Percentiles rank a stretch among this genome's conserved stretches.
Conservation (phyloP, 2,888 invertebrate genomes). For the Caenorhabditis japonica region DNA sequence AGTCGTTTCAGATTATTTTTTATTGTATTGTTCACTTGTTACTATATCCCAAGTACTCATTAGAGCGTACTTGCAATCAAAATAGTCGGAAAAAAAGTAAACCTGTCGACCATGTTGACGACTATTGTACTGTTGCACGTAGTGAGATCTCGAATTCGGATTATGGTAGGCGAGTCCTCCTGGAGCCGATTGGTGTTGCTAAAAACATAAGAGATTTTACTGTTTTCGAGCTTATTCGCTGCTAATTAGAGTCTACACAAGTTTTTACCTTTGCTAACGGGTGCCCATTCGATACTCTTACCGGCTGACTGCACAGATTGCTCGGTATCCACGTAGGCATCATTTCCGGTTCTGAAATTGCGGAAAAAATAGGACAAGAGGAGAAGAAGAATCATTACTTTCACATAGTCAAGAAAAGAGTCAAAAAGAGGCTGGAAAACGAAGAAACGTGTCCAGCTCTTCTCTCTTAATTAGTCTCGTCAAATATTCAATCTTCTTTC, state of each 20-base stretch:
- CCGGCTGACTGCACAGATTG: constrained; percentile 10
- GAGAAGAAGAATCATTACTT: neutral
- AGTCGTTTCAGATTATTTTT: no score
- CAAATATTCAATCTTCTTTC: no score
- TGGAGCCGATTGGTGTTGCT: constrained; percentile 36
- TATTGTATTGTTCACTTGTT: no score
- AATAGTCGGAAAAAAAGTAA: no score
- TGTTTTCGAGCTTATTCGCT: neutral
- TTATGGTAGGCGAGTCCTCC: constrained; percentile 14
- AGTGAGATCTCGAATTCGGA: neutral
- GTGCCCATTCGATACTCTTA: constrained; percentile 6
- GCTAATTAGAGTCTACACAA: neutral
- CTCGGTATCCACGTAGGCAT: constrained; percentile 23
- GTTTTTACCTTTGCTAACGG: constrained; percentile 20
- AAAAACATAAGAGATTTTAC: neutral
- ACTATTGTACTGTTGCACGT: neutral
- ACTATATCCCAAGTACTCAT: no score
- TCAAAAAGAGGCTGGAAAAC: no score
- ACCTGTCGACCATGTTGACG: constrained; percentile 1
- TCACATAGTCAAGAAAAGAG: no score
- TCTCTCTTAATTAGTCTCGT: no score
- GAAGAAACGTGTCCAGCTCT: no score
- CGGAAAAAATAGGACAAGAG: neutral
- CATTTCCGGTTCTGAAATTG: constrained; percentile 16
- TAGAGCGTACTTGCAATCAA: no score